Percentiles rank a stretch among this genome's conserved stretches.
These are phyloP conservation scores for Podilymbus podiceps DNA, from an alignment of 2,113 vertebrate species.

Conservation along the genomic window DNA sequence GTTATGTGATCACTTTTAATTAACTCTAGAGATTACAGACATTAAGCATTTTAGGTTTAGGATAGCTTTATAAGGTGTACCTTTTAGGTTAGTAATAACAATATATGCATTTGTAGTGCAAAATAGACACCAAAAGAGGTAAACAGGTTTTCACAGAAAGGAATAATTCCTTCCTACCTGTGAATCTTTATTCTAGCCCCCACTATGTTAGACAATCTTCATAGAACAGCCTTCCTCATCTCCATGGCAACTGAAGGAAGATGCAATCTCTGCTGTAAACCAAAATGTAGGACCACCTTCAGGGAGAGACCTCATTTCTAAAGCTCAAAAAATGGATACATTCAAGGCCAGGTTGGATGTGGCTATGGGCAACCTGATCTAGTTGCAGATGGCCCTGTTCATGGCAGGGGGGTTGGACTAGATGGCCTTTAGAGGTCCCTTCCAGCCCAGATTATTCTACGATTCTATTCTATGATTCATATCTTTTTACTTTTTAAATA, in stretches of 20 bases:
- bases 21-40: neutral
- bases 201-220: neutral
- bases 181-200: neutral
- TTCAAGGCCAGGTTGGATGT: no score
- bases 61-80: neutral
- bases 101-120: neutral
- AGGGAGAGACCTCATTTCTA: neutral
- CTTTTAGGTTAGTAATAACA: neutral
- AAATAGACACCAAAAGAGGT: neutral
- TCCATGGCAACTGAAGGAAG: conserved; percentile 10
- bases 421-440: no score
- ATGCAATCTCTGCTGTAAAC: neutral
- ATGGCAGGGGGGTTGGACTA: no score
- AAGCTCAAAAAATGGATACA: neutral
- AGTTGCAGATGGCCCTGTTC: no score
- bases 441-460: no score
- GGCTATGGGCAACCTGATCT: no score
- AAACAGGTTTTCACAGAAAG: neutral
- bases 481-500: neutral
- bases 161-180: neutral
- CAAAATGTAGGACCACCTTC: neutral
- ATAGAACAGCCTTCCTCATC: neutral
- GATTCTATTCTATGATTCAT: no score
- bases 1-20: neutral
- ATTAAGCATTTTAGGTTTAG: neutral